Base-by-base conservation (phyloP, 1,140 invertebrate genomes). In the Zophobas atratus region DNA sequence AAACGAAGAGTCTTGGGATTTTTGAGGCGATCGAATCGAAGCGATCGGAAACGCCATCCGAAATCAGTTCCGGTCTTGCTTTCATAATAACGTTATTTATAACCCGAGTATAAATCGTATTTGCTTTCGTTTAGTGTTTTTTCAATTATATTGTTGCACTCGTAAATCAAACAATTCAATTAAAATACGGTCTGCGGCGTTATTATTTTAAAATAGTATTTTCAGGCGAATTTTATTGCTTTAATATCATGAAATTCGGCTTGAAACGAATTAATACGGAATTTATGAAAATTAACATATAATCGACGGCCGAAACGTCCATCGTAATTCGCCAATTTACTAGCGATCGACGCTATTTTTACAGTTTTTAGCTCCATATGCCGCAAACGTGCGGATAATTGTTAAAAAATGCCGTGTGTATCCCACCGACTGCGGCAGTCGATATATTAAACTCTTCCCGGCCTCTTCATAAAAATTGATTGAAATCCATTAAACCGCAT, bases 251-350 rank as follows among this genome's bases (percentile, higher is more conserved):
- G 56, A 35, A 60, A 60, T 41, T 41, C n/a, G 4, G 60, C 38
- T 43, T 43, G 1, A 67, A 67, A 67, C 39, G 60, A 67, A 32
- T 67, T 41, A 67, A 67, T 67, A 6, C 3, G 8, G 32, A 43
- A 67, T 67, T 67, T 67, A 67, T 67, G 38, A 67, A 67, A 67
- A 67, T 67, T 43, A 67, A 67, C 60, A 67, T 67, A 63, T 63
- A 67, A 67, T 67, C 60, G 38, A 5, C 33, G 38, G 20, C 4
- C 38, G 33, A 67, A 39, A 39, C 57, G 57, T 5, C 3, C 49
- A 51, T 6, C 20, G 49, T 20, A 20, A 51, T 6, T 20, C 6
- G 6, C 49, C 3, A 51, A 2, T 51, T 51, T 20, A 20, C 2
- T 51, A 20, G 20, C 20, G 20, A 20, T 20, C 20, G 20, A 20